Base-by-base conservation (phyloP, 2,888 invertebrate species). In the Bugulina stolonifera region DNA sequence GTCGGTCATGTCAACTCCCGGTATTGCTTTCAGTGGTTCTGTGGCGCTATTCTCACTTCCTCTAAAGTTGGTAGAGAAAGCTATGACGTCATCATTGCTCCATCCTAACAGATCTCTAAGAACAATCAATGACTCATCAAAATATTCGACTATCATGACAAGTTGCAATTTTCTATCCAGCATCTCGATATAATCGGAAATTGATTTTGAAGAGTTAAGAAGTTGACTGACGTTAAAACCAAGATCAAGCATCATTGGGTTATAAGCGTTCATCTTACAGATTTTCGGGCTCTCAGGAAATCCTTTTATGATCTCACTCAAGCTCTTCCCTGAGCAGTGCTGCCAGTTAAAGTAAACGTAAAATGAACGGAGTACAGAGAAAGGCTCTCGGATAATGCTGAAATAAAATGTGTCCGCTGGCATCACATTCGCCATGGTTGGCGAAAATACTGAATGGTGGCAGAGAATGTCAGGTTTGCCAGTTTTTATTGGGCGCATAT, bases 81-180 rank as follows among this genome's bases (percentile, higher is more conserved):
- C 14, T 5, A 57, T 5, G 25, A 57, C 25, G 25, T 57, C 57
- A 25, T 5, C 22, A n/a, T 57, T 5, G 5, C 25, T 57, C 57
- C 57, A 57, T 10, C 25, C 25, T 23, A 57, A 25, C 57, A 57
- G 18, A 57, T 57, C 57, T n/a, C 57, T 10, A 10, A 57, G 57
- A 25, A 57, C 57, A 23, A 57, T 57, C 14, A 57, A 25, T 18
- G 14, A 57, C 23, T 57, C 57, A 57, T 57, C 57, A 57, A 57
- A 57, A 57, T 57, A 57, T 5, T 57, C 57, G 14, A 57, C 57
- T 5, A 57, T 25, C 14, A 57, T 57, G 57, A 57, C 57, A 5
- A 57, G 57, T 23, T 57, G 10, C 14, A 57, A 57, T 18, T 25
- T 22, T 25, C 25, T 25, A n/a, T 57, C 57, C 5, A 57, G 23